phyloP scores from a whole-genome alignment of 2,113 vertebrate species.

The Cyanocitta stelleri region DNA sequence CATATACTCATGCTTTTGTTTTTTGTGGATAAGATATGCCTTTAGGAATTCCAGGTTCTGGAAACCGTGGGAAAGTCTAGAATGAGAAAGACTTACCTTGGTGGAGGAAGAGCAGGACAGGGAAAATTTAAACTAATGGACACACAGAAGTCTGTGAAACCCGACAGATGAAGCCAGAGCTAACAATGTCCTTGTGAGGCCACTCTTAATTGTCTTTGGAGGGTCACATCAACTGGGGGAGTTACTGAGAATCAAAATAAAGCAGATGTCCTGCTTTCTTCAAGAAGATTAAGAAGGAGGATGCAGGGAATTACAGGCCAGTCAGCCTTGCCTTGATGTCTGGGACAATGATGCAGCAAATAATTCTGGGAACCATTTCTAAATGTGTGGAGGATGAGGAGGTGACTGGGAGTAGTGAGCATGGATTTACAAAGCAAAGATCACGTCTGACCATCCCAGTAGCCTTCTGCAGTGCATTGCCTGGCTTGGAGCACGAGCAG shows the following conservation, averaged over 20 bases:
- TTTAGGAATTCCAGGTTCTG: background rate
- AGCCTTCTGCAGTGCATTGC: background rate
- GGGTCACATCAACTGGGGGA: fast-evolving
- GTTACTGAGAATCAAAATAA: background rate
- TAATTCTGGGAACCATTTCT: background rate
- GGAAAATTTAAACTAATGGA: background rate
- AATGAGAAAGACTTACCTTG: background rate
- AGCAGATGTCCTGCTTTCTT: background rate
- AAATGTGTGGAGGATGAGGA: background rate
- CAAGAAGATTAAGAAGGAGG: background rate
- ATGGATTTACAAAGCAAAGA: background rate
- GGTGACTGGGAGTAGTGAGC: background rate
- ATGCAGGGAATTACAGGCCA: background rate
- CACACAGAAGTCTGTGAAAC: background rate
- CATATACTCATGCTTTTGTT: background rate
- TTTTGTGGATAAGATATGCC: background rate
- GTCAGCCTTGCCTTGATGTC: background rate
- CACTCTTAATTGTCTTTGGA: background rate
- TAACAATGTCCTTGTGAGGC: background rate
- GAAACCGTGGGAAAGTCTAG: background rate
- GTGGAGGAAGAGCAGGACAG: background rate
- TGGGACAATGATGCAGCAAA: background rate
- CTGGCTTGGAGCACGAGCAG: background rate
- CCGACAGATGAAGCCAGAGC: background rate
- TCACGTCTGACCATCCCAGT: background rate